A percentile compares a stretch with the other conserved stretches of the same genome.
Evolutionary conservation across 2,888 invertebrate species (phyloP).

Genomic region (Cacoxenus indagator): DNA sequence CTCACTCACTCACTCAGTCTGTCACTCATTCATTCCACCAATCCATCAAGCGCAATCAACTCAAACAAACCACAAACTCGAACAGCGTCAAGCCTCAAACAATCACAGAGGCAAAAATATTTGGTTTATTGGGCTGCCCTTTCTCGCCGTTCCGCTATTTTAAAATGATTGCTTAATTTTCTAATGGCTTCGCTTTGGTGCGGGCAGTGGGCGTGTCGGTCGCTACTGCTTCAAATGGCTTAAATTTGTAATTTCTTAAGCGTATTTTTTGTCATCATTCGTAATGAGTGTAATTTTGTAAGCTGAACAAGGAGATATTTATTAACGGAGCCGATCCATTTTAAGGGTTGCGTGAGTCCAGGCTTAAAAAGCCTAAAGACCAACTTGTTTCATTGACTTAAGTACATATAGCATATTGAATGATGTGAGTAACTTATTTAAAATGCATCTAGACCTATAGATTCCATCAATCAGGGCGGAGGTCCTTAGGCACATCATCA

Average conservation of each 20-base stretch:
- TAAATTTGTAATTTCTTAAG: background rate
- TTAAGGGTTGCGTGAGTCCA: too few species aligned
- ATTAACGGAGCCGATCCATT: too few species aligned
- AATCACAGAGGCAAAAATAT: background rate
- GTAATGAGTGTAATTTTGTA: too few species aligned
- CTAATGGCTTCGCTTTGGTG: background rate
- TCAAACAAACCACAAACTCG: constrained; percentile 17
- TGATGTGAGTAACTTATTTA: too few species aligned
- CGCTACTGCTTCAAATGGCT: background rate
- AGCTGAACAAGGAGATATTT: too few species aligned
- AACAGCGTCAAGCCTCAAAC: background rate
- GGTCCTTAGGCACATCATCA: too few species aligned
- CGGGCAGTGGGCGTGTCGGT: background rate
- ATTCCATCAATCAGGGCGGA: too few species aligned
- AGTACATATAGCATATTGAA: too few species aligned
- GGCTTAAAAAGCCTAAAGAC: too few species aligned
- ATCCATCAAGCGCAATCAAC: constrained; percentile 55
- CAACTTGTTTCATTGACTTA: too few species aligned
- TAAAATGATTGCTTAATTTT: constrained; percentile 5
- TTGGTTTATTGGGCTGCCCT: background rate
- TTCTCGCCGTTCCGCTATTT: background rate
- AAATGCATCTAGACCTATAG: too few species aligned
- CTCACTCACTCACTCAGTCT: constrained; percentile 34
- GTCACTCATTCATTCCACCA: constrained; percentile 37
- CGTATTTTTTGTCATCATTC: background rate